Conservation (phyloP, 2,797 vertebrate species). For the Syngnathus acus region DNA sequence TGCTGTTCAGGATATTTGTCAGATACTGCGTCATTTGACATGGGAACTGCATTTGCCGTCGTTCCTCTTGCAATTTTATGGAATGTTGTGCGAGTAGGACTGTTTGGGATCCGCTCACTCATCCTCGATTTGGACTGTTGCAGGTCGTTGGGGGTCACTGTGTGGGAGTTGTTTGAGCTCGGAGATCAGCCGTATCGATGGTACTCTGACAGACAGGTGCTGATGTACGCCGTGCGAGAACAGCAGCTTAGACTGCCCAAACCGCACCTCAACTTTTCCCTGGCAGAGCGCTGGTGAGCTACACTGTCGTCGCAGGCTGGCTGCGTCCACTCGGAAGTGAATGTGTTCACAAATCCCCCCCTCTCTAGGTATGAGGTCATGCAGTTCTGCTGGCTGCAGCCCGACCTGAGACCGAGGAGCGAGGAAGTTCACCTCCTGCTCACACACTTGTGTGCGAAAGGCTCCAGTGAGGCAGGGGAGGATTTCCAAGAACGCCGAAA, state of each 20-base stretch:
- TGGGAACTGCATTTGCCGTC: neutral
- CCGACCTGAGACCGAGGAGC: slow-evolving; percentile 86
- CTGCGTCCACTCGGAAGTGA: too few relatives aligned
- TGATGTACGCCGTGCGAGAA: slow-evolving; percentile 90
- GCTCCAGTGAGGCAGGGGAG: slow-evolving; percentile 81
- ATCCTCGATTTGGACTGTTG: slow-evolving; percentile 11
- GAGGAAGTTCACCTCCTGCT: slow-evolving; percentile 93
- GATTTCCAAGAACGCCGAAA: slow-evolving; percentile 95
- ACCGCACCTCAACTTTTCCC: slow-evolving; percentile 80
- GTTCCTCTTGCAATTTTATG: neutral
- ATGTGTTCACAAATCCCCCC: too few relatives aligned
- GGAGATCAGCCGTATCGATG: slow-evolving; percentile 88
- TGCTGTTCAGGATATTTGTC: neutral
- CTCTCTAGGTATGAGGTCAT: slow-evolving; percentile 92
- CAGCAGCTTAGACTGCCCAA: slow-evolving; percentile 94
- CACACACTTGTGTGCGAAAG: slow-evolving; percentile 88
- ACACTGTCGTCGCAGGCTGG: neutral
- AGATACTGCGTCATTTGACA: neutral
- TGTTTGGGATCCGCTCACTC: slow-evolving; percentile 2
- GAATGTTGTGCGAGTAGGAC: too few relatives aligned
- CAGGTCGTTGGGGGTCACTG: slow-evolving; percentile 91
- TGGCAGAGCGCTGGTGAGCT: slow-evolving; percentile 89
- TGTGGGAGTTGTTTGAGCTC: slow-evolving; percentile 96
- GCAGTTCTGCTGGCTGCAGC: slow-evolving; percentile 98
- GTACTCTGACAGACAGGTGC: slow-evolving; percentile 91